phyloP scores from a whole-genome alignment of 1,140 invertebrate genomes.

The Leptonema lineaticorne region DNA sequence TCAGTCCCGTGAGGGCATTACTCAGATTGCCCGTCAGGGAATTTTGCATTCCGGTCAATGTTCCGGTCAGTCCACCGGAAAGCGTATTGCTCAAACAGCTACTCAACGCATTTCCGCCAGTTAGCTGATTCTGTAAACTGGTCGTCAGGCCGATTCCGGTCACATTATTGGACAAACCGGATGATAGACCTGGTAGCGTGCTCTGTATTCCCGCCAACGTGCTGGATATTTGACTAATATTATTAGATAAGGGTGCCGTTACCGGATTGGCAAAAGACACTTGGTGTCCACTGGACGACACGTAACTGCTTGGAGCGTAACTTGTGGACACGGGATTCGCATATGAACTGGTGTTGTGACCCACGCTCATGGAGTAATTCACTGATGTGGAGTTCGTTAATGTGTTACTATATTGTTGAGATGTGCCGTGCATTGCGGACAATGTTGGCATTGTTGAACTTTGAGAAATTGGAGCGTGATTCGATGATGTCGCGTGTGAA shows the following conservation, averaged over 20 bases:
- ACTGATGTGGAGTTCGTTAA: constrained; percentile 55
- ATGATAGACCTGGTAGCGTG: constrained; percentile 52
- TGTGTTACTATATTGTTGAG: constrained; percentile 54
- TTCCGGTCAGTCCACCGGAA: constrained; percentile 49
- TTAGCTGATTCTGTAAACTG: constrained; percentile 41
- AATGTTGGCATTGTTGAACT: constrained; percentile 64
- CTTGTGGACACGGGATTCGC: constrained; percentile 53
- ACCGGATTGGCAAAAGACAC: constrained; percentile 58
- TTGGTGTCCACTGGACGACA: constrained; percentile 56
- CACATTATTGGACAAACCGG: constrained; percentile 50
- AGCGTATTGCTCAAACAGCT: constrained; percentile 53
- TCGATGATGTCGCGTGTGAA: constrained; percentile 53
- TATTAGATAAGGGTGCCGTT: constrained; percentile 53
- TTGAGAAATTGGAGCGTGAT: constrained; percentile 56
- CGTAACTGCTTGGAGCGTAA: constrained; percentile 51
- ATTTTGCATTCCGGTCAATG: constrained; percentile 50
- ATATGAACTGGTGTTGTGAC: constrained; percentile 53
- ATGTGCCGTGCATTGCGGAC: constrained; percentile 56
- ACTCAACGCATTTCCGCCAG: constrained; percentile 47
- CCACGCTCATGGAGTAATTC: constrained; percentile 52
- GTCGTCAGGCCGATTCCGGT: constrained; percentile 47
- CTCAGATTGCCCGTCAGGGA: constrained; percentile 48
- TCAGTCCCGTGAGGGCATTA: constrained; percentile 46
- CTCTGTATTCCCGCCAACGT: constrained; percentile 54
- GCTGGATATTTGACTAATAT: constrained; percentile 55